Base-by-base conservation (phyloP, 2,797 vertebrate genomes). In the Manis crassicaudata region DNA sequence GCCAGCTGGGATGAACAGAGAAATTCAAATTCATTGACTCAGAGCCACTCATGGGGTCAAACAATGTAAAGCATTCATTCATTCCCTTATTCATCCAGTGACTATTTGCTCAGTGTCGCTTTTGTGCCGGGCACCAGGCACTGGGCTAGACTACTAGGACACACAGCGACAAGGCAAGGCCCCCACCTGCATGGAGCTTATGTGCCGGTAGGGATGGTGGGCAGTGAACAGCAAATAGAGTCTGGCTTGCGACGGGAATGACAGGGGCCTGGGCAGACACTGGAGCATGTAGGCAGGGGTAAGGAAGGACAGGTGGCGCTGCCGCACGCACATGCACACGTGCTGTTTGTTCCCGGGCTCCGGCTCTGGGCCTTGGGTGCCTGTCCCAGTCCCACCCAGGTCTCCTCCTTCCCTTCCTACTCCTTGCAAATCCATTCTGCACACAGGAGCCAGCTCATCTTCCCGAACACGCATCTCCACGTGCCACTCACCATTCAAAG, bases 281-380 rank as follows among this genome's bases (percentile, higher is more conserved):
- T 3, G 13, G 50, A 17, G 68, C 58, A 58, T 43, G 43, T 54
- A 68, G 35, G 29, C 40, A n/a, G 17, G 43, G 65, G 23, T 50
- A 12, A 5, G 43, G 46, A 46, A 27, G 27, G 54, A n/a, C 40
- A 20, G n/a, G 27, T 27, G 37, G 40, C 29, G 72, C 56, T 20
- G 7, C 1, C 21, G 1, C 58, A 13, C 4, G 11, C 13, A 2
- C 27, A 3, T 10, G 4, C 5, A 5, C 32, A 37, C 52, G 14
- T 40, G 0, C 40, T 37, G n/a, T n/a, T 32, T n/a, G n/a, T 77
- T 65, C 37, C 91, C 60, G 40, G 82, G 23, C 40, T 32, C 91
- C 4, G 7, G 8, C 56, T 52, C 54, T 23, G 79, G 56, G 25
- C 54, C 46, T 46, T 46, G 25, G 16, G n/a, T 18, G 16, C 23